Evolutionary conservation across 2,888 invertebrate species (phyloP), one percentile per base, ranked within the genome.

Genomic region (Elmis aenea): DNA sequence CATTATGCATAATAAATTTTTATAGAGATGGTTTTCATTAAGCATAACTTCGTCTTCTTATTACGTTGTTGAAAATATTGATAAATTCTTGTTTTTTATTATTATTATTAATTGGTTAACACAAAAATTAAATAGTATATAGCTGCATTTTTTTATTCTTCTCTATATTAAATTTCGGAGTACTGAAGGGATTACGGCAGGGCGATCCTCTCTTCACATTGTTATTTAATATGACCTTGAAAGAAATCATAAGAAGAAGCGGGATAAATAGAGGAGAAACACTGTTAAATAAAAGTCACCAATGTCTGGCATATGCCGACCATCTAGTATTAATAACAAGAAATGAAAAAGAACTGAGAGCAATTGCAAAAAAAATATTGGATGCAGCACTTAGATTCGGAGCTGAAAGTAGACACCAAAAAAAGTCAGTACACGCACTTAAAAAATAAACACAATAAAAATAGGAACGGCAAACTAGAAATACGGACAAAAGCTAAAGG

Each of bases 401-500:
- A 11, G n/a, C 12, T 30, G n/a, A 10, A 30, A 22, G 22, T 30
- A 12, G 24, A 32, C 24, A 27, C 10, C 5, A 26, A 11, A 13
- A 33, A 33, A 33, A 26, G 11, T 18, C 24, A 33, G 26, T 33
- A 33, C 12, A 33, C 15, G 23, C 24, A 24, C 13, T n/a, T 32
- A 11, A 33, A 33, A 16, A 27, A 27, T 15, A 31, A 10, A 13
- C 11, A 20, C 18, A 18, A 15, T 20, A 5, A 12, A 31, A 31
- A 13, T 11, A 23, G 14, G 13, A 15, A 22, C n/a, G n/a, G n/a
- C n/a, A n/a, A n/a, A n/a, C n/a, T n/a, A n/a, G n/a, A n/a, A n/a
- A n/a, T n/a, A n/a, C n/a, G 13, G 15, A 4, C 15, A 26, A 14
- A 25, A 4, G 16, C 8, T 9, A 14, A 3, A 10, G 16, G 27